Base-by-base conservation (phyloP, 2,797 vertebrate species). In the Platyrinchus mystaceus region DNA sequence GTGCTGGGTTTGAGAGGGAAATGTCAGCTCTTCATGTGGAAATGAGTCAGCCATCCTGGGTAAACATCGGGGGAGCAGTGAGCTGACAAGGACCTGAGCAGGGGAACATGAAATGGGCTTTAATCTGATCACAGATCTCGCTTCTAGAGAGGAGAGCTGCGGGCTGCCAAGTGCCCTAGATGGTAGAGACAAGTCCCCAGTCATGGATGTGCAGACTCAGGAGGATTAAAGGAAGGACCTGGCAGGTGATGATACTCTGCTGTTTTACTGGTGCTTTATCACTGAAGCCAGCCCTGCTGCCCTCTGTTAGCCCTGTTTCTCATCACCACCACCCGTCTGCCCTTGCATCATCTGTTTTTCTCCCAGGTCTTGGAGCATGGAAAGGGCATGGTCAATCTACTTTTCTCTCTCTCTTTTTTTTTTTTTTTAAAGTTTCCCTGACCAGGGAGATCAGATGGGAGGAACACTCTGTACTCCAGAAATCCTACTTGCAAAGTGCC, bases 21-120 rank as follows among this genome's bases (percentile, higher is more conserved):
- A 82, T 64, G 85, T 77, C 70, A 79, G 70, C 63, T 93, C 87
- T 94, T 96, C 87, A 94, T 93, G 95, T 96, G 94, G 95, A 96
- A 97, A 94, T 94, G 95, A 95, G 60, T 95, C 87, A 91, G 74
- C 43, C 9, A 63, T 41, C 46, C 10, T 8, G 64, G 23, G 92
- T 94, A 80, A 94, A 96, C 79, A 91, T 89, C 87, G 68, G 87
- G 86, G 78, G 26, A 87, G 76, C 94, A 92, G 55, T 7, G 47
- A 84, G 74, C 21, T 5, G 36, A 85, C 70, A 76, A 79, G 71
- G 75, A 88, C 77, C 77, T 74, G 67, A 50, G 67, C 10, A 91
- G 56, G 30, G 64, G 79, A 95, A 93, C 92, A 87, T 68, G 91
- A 94, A 94, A 91, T 89, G 68, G 56, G 56, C 83, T 96, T 96